Evolutionary conservation across 2,797 vertebrate genomes (phyloP), one percentile per base, ranked within the genome.

Genomic region (Propithecus deckenii): DNA sequence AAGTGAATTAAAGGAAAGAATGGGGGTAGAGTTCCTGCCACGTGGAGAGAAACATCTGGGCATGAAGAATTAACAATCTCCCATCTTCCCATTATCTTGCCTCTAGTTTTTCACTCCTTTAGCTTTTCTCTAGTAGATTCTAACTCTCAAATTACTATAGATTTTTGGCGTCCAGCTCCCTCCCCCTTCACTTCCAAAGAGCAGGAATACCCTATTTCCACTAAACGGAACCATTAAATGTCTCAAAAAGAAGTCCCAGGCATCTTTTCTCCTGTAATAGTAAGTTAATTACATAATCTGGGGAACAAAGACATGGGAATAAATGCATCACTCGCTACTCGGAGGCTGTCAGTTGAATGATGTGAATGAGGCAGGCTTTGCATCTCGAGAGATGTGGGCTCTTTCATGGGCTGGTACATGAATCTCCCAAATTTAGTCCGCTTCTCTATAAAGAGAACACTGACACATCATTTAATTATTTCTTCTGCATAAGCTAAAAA

Each of bases 1-100:
- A 86, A 92, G 80, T 96, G 92, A 96, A 59, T 95, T 95, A 76
- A 50, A 92, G 52, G 72, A 87, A 96, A 80, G n/a, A 89, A 92
- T 35, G 0, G 11, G 18, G 57, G 86, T 85, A 30, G 72, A 79
- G 72, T 59, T n/a, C 28, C 71, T 85, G 35, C 88, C 90, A 88
- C 0, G 0, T 9, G 94, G 89, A 87, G 65, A 98, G 67, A 97
- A 98, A 97, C 95, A 95, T 69, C 13, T 23, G 97, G 91, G 43
- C 11, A 30, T 61, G 57, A 92, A 50, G 71, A 90, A 96, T 86
- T 48, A 88, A 67, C 67, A 43, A 25, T 38, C 96, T 96, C 90
- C 32, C 22, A 10, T 57, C 69, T 43, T 72, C 67, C 67, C 74
- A 32, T 95, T 95, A 92, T 87, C 57, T 57, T 48, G n/a, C 59